Conservation (phyloP, 2,888 invertebrate species). For the Trichopoda pennipes region DNA sequence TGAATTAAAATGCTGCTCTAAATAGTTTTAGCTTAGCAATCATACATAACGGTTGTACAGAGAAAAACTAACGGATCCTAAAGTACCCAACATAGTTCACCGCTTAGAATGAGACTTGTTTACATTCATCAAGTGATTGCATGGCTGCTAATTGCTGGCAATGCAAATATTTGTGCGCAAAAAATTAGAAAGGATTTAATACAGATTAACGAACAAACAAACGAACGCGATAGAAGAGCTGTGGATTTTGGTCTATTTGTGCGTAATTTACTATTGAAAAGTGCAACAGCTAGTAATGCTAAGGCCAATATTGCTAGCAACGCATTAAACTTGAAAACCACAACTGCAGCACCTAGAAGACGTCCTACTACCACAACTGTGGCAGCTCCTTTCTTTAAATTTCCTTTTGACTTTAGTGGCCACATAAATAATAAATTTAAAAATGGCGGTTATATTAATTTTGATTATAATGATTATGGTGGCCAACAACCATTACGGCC, state of each 20-base stretch:
- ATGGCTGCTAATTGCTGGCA: conserved; percentile 38
- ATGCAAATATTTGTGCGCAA: conserved; percentile 24
- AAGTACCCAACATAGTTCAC: background rate
- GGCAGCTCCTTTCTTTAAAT: conserved; percentile 47
- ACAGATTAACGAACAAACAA: background rate
- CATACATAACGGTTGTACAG: conserved; percentile 61
- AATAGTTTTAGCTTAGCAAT: conserved; percentile 68
- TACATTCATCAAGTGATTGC: conserved; percentile 37
- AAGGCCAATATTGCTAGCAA: conserved; percentile 70
- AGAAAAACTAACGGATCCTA: conserved; percentile 24
- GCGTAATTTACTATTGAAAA: conserved; percentile 75
- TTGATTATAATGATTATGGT: conserved; percentile 55
- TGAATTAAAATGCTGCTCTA: conserved; percentile 8
- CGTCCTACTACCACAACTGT: conserved; percentile 35
- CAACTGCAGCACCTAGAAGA: conserved; percentile 23
- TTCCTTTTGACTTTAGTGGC: conserved; percentile 57
- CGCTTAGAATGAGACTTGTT: conserved; percentile 44
- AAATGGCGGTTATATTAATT: conserved; percentile 54
- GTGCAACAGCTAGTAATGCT: conserved; percentile 73
- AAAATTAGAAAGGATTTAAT: conserved; percentile 3
- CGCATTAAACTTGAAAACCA: conserved; percentile 49
- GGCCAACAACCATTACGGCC: conserved; percentile 27
- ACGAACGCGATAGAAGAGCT: conserved; percentile 72
- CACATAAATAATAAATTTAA: conserved; percentile 51
- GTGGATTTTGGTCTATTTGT: conserved; percentile 73